Percentiles rank a stretch among this genome's conserved stretches.
phyloP scores from a whole-genome alignment of 2,797 vertebrate genomes.

The Triplophysa bombifrons region DNA sequence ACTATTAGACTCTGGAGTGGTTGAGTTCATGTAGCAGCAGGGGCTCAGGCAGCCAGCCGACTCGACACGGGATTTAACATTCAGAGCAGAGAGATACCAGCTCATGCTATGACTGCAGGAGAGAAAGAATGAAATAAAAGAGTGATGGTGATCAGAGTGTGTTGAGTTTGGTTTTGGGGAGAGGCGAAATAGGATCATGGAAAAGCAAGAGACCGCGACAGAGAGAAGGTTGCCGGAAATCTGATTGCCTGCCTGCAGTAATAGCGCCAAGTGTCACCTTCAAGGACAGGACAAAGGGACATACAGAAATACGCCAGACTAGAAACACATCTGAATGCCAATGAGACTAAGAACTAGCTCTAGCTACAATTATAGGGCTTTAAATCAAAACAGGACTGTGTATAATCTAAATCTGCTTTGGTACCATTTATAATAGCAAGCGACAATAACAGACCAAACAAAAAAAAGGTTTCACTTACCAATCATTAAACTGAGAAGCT shows the following conservation, averaged over 20 bases:
- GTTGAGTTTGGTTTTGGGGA: constrained; percentile 18
- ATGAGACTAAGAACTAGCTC: constrained; percentile 60
- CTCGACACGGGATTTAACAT: constrained; percentile 73
- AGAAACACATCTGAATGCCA: constrained; percentile 78
- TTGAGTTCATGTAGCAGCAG: constrained; percentile 53
- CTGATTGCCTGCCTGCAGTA: constrained; percentile 60
- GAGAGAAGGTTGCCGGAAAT: constrained; percentile 30
- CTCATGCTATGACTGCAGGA: constrained; percentile 67
- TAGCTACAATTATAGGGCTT: constrained; percentile 1
- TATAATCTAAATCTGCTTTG: neutral
- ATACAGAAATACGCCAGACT: constrained; percentile 46
- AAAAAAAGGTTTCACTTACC: constrained; percentile 79
- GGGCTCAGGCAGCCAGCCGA: constrained; percentile 68
- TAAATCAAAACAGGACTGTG: neutral
- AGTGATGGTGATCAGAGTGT: neutral
- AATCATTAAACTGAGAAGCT: constrained; percentile 93
- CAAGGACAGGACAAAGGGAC: constrained; percentile 54
- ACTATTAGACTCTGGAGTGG: constrained; percentile 42
- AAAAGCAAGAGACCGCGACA: neutral
- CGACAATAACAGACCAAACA: constrained; percentile 43
- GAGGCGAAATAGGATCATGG: constrained; percentile 8
- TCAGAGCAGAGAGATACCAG: constrained; percentile 73
- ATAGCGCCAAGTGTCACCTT: constrained; percentile 62
- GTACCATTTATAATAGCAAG: constrained; percentile 9
- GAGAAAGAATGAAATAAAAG: constrained; percentile 50